Percentiles rank a stretch among this genome's conserved stretches.
Conservation (phyloP, 2,888 invertebrate genomes). For the Tuberolachnus salignus region DNA sequence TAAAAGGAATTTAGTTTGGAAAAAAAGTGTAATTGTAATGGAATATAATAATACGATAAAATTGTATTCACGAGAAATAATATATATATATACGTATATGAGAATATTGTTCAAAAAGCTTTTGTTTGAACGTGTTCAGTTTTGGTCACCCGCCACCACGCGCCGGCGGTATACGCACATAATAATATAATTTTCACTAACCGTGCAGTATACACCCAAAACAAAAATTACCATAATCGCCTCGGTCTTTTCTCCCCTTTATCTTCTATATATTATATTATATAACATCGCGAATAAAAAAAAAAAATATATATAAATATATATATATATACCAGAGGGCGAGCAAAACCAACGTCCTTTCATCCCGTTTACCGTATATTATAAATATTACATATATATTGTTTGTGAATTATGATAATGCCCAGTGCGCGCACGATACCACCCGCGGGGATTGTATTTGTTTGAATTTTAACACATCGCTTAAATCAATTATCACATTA, state of each 20-base stretch:
- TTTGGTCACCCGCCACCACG: neutral
- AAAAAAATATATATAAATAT: no score
- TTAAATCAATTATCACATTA: slow-evolving; percentile 50
- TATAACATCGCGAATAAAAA: slow-evolving; percentile 22
- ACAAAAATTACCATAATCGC: slow-evolving; percentile 50
- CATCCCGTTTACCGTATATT: slow-evolving; percentile 38
- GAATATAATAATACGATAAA: slow-evolving; percentile 3
- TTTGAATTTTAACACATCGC: slow-evolving; percentile 44
- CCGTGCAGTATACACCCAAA: neutral
- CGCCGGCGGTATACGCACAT: neutral
- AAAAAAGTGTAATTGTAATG: neutral
- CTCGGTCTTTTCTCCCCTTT: slow-evolving; percentile 44
- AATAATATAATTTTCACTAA: slow-evolving; percentile 30
- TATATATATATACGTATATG: neutral
- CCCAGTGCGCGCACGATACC: slow-evolving; percentile 22
- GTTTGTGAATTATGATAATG: slow-evolving; percentile 46
- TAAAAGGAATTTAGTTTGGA: neutral
- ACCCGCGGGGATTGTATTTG: slow-evolving; percentile 45
- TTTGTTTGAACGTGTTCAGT: neutral
- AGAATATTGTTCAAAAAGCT: slow-evolving; percentile 17
- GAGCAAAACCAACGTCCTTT: slow-evolving; percentile 31
- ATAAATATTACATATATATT: slow-evolving; percentile 5
- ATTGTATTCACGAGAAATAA: neutral
- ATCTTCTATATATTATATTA: neutral
- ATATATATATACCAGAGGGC: slow-evolving; percentile 25